Base-by-base conservation (phyloP, 1,140 invertebrate genomes). In the Orchestia grillus region DNA sequence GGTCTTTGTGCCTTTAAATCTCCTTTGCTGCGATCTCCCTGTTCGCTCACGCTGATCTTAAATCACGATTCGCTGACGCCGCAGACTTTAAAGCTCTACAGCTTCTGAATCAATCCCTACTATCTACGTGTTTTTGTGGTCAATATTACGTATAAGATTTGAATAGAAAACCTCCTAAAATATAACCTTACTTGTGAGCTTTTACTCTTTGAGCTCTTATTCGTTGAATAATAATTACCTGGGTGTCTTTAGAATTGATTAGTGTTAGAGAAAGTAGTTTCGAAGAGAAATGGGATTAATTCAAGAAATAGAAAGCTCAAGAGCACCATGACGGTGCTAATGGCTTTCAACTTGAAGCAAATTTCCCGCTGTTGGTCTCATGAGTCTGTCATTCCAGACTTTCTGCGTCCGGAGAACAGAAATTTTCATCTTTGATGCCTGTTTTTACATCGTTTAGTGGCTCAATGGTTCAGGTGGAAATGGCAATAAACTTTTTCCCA, bases 401-500 rank as follows among this genome's bases (percentile, higher is more conserved):
- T 77, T 77, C 62, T 77, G 28, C 62, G 62, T 77, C 1, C 62
- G 28, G 28, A 77, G 62, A 77, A 77, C 62, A 77, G 62, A 77
- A 77, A 77, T 77, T 77, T 77, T 77, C 62, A 77, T 15, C 62
- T 19, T 28, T 77, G 62, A 77, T 77, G 62, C 62, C 62, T 77
- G 62, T 77, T 77, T 77, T 77, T 23, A 77, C 28, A 77, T 77
- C 62, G 62, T 77, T 77, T 77, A 77, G 62, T 77, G 28, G 11
- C 62, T 77, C 36, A 1, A 36, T 19, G 62, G 62, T 77, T 77
- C 62, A 77, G 62, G 62, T 77, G 62, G 62, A 77, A 77, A 77
- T 77, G 62, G 62, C 62, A 77, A 77, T 77, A 77, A 77, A 77
- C 62, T 77, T 77, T 77, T 77, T 36, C 62, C 62, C 62, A 77